phyloP scores from a whole-genome alignment of 2,113 vertebrate species.

The Coregonus clupeaformis region DNA sequence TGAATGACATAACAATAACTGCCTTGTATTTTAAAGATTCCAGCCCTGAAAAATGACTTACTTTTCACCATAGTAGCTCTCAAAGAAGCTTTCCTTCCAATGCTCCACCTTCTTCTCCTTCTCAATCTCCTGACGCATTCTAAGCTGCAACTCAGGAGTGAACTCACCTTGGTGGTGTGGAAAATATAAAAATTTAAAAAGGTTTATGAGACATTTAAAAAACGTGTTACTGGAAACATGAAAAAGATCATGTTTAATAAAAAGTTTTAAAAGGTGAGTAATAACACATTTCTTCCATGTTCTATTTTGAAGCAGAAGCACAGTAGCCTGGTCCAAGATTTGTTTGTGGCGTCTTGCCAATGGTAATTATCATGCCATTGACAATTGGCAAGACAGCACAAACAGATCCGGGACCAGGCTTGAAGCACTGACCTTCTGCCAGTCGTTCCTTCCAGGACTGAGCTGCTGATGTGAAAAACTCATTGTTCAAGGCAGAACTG shows the following conservation, averaged over 20 bases:
- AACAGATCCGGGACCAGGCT: no score
- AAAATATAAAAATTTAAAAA: neutral
- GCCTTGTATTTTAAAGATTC: neutral
- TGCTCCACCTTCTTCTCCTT: constrained; percentile 96
- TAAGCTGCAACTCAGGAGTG: constrained; percentile 93
- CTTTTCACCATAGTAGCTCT: constrained; percentile 96
- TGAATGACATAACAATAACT: neutral
- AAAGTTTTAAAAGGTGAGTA: no score
- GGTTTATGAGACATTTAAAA: no score
- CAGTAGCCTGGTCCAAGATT: neutral
- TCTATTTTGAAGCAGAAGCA: constrained; percentile 7
- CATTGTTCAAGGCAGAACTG: constrained; percentile 93
- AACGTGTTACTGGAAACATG: no score
- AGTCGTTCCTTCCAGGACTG: constrained; percentile 97
- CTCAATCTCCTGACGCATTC: constrained; percentile 94
- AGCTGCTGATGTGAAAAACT: constrained; percentile 97
- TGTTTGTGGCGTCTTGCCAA: no score
- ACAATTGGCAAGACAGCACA: neutral
- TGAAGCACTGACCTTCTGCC: constrained; percentile 82
- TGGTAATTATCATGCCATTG: no score
- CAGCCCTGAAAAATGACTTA: constrained; percentile 66
- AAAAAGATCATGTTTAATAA: constrained; percentile 1
- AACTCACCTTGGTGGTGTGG: constrained; percentile 82
- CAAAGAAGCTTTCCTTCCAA: constrained; percentile 96
- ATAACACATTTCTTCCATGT: no score